Percentiles rank a stretch among this genome's conserved stretches.
Evolutionary conservation across 2,888 invertebrate species (phyloP).

Genomic region (Andricus curvator): DNA sequence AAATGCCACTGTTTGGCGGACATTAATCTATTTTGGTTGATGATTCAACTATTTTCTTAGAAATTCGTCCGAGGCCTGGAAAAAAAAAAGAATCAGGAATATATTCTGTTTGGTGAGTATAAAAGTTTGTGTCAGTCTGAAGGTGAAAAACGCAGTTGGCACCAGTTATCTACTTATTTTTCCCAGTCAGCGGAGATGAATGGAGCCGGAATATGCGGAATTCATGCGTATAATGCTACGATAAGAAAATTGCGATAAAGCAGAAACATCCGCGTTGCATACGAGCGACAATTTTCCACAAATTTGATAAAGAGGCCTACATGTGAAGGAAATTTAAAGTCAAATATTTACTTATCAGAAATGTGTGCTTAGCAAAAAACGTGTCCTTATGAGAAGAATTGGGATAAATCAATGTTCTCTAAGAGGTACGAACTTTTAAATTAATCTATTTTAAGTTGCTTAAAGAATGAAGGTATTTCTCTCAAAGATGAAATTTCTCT

Average conservation of each 20-base stretch:
- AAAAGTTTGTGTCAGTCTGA: conserved; percentile 17
- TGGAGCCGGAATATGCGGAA: conserved; percentile 58
- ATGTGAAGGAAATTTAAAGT: background rate
- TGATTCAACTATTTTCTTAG: too few relatives aligned
- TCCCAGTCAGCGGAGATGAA: conserved; percentile 57
- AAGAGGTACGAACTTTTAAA: background rate
- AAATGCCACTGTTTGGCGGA: too few relatives aligned
- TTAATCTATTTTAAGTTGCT: background rate
- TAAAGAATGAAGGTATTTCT: background rate
- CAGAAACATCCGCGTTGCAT: conserved; percentile 7
- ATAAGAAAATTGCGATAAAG: conserved; percentile 40
- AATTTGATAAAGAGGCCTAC: background rate
- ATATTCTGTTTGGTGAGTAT: background rate
- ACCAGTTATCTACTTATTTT: conserved; percentile 58
- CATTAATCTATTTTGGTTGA: too few relatives aligned
- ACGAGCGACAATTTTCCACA: conserved; percentile 25
- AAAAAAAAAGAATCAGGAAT: background rate
- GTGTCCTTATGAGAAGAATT: background rate
- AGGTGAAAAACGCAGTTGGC: conserved; percentile 51
- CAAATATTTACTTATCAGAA: background rate
- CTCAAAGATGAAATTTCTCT: background rate
- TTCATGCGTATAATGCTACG: conserved; percentile 40
- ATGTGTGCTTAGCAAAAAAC: background rate
- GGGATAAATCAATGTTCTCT: background rate
- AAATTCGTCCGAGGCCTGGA: too few relatives aligned